Conservation (phyloP, 2,888 invertebrate genomes). For the Lottia gigantea region DNA sequence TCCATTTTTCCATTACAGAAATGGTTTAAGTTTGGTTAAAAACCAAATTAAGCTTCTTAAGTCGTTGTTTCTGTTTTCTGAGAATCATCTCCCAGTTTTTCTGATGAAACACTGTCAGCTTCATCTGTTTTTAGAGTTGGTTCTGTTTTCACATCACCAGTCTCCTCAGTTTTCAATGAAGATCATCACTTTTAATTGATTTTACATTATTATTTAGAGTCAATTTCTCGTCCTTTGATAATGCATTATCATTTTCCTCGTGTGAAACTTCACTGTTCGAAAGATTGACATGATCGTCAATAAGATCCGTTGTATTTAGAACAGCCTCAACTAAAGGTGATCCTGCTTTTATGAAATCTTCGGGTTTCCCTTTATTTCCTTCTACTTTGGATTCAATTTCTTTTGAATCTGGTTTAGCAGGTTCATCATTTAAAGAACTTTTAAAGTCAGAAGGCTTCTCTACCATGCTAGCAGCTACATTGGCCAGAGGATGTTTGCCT, state of each 20-base stretch:
- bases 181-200: background rate
- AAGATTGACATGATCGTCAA: background rate
- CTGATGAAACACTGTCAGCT: background rate
- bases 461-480: background rate
- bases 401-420: background rate
- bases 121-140: background rate
- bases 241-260: conserved; percentile 12
- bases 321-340: conserved; percentile 3
- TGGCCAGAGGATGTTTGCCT: background rate
- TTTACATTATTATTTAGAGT: background rate
- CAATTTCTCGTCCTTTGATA: conserved; percentile 10
- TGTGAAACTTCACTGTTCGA: background rate
- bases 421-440: background rate
- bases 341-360: conserved; percentile 1
- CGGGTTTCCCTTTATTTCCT: background rate
- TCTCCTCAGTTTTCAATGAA: conserved; percentile 3
- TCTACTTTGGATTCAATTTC: background rate
- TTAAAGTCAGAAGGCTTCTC: background rate
- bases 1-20: no score
- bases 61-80: background rate
- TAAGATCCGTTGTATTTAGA: conserved; percentile 1
- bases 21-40: no score
- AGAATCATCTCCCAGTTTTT: background rate
- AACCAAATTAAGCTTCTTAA: no score
- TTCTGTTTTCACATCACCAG: background rate